These are phyloP conservation scores for Latheticus oryzae DNA, from an alignment of 2,888 invertebrate genomes.

Conservation along the genomic window DNA sequence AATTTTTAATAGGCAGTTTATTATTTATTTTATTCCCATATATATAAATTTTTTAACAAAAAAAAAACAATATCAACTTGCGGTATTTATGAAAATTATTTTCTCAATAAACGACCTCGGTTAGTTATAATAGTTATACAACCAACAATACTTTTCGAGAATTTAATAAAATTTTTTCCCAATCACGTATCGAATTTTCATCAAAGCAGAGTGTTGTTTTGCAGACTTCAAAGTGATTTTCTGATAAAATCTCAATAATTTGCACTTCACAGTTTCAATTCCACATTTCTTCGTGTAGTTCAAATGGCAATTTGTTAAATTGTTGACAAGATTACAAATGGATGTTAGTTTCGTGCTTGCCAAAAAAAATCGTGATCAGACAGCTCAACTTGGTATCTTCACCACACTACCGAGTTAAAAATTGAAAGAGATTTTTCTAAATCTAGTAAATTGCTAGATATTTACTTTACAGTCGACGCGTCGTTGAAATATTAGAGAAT, in stretches of 20 bases:
- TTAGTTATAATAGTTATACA: too few relatives aligned
- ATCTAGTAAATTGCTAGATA: slow-evolving; percentile 38
- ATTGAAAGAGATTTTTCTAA: slow-evolving; percentile 37
- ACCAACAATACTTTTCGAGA: slow-evolving; percentile 1
- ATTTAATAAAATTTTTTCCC: too few relatives aligned
- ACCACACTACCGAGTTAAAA: slow-evolving; percentile 27
- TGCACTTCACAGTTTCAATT: slow-evolving; percentile 21
- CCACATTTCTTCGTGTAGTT: slow-evolving; percentile 1
- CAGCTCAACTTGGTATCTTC: slow-evolving; percentile 11
- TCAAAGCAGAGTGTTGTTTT: too few relatives aligned
- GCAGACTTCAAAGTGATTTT: slow-evolving; percentile 21
- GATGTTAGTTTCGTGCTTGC: slow-evolving; percentile 21
- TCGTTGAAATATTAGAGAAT: slow-evolving; percentile 16
- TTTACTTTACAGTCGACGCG: slow-evolving; percentile 29
- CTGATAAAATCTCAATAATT: slow-evolving; percentile 9
- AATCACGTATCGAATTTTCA: slow-evolving; percentile 13
- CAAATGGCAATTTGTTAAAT: slow-evolving; percentile 4
- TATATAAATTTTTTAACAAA: too few relatives aligned
- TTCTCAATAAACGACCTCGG: too few relatives aligned
- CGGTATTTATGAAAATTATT: too few relatives aligned
- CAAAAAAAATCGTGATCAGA: slow-evolving; percentile 13
- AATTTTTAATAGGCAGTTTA: too few relatives aligned
- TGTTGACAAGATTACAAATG: slow-evolving; percentile 18
- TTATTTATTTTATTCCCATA: too few relatives aligned
- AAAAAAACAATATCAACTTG: too few relatives aligned